phyloP scores from a whole-genome alignment of 2,113 vertebrate species.

The Thymallus thymallus region DNA sequence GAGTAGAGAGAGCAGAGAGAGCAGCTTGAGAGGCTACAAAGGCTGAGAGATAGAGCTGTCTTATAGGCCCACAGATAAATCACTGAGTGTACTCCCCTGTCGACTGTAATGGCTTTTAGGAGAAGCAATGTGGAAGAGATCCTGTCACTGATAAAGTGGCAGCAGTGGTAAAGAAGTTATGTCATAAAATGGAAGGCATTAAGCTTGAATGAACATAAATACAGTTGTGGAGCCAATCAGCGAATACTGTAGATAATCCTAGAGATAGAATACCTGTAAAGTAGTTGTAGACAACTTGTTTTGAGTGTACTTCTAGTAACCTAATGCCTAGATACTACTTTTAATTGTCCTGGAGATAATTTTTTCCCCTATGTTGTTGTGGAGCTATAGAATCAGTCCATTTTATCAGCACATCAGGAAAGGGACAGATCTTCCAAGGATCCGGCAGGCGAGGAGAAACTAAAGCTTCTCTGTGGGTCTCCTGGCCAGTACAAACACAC shows the following conservation, averaged over 20 bases:
- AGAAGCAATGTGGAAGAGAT: slow-evolving; percentile 64
- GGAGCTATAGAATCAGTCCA: too few species aligned
- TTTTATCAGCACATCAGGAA: too few species aligned
- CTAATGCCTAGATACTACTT: slow-evolving; percentile 3
- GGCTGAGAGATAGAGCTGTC: slow-evolving; percentile 36
- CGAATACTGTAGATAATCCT: slow-evolving; percentile 36
- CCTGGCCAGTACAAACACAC: slow-evolving; percentile 43
- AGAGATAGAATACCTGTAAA: slow-evolving; percentile 31
- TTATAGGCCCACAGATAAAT: slow-evolving; percentile 41
- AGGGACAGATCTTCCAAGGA: too few species aligned
- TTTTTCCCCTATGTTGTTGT: too few species aligned
- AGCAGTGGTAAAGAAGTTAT: slow-evolving; percentile 38
- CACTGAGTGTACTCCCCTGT: slow-evolving; percentile 43
- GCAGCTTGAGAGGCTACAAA: slow-evolving; percentile 36
- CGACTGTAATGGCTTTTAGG: slow-evolving; percentile 57
- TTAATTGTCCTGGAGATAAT: neutral
- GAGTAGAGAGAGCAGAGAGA: slow-evolving; percentile 2
- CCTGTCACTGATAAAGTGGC: slow-evolving; percentile 59
- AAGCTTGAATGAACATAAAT: slow-evolving; percentile 47
- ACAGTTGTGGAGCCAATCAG: slow-evolving; percentile 30
- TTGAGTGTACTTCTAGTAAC: slow-evolving; percentile 17
- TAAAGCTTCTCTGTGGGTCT: slow-evolving; percentile 36
- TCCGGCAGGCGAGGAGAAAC: slow-evolving; percentile 55
- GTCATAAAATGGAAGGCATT: slow-evolving; percentile 45
- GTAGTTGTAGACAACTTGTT: slow-evolving; percentile 31